These are phyloP conservation scores for Lamprotornis superbus DNA, from an alignment of 2,113 vertebrate genomes.

Conservation along the genomic window DNA sequence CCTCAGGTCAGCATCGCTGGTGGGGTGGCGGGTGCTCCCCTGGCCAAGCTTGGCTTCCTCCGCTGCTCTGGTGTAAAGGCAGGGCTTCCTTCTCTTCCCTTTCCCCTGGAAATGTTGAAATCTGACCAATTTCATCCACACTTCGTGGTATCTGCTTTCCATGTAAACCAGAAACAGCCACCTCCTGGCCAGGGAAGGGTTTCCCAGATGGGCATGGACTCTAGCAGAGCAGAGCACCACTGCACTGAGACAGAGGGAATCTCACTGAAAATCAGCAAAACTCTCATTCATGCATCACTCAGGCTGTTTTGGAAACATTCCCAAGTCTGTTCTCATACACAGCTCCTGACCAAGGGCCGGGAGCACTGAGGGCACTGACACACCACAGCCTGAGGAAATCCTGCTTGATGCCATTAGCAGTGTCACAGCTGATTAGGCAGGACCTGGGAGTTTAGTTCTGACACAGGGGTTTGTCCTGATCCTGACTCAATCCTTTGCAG, in stretches of 20 bases:
- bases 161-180: accelerated
- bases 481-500: neutral
- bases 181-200: neutral
- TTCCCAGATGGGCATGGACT: neutral
- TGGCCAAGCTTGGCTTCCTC: accelerated
- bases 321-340: accelerated
- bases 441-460: neutral
- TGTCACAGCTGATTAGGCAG: neutral
- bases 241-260: neutral
- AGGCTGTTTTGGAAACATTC: accelerated
- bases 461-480: neutral
- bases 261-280: neutral
- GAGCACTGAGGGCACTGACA: accelerated
- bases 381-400: neutral
- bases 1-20: accelerated
- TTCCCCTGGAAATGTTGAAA: neutral
- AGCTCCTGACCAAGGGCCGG: neutral
- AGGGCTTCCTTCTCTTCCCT: neutral
- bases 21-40: accelerated
- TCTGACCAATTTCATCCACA: neutral
- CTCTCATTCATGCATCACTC: accelerated
- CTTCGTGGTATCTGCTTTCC: accelerated
- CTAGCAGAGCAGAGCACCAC: neutral
- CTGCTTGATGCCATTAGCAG: neutral
- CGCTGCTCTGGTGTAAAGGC: accelerated